Conservation (phyloP, 92 coral and sea anemone genomes). For the Pocillopora grandis region DNA sequence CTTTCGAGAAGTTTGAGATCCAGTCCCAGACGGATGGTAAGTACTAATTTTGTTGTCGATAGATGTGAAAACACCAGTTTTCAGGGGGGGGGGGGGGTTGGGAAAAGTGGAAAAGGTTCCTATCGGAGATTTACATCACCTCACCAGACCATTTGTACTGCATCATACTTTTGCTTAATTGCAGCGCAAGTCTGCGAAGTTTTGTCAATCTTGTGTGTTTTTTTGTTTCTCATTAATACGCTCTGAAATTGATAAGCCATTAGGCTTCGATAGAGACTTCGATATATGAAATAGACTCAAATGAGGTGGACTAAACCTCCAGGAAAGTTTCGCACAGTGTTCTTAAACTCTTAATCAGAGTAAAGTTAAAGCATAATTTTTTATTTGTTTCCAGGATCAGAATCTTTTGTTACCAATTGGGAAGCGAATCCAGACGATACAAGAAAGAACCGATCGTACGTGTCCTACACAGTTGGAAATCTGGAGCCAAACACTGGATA, state of each 20-base stretch:
- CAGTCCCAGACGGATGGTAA: constrained; percentile 77
- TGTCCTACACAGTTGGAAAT: constrained; percentile 77
- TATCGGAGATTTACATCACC: background rate
- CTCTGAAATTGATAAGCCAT: background rate
- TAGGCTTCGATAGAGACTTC: background rate
- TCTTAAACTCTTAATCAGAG: too few relatives aligned
- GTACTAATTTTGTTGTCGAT: background rate
- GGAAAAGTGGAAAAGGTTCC: too few relatives aligned
- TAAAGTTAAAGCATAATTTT: background rate
- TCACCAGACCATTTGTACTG: background rate
- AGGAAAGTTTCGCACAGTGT: too few relatives aligned
- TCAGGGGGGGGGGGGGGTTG: background rate
- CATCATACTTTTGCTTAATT: too few relatives aligned
- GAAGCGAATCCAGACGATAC: constrained; percentile 66
- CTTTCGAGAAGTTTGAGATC: constrained; percentile 84
- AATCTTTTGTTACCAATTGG: constrained; percentile 61
- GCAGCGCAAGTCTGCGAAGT: too few relatives aligned
- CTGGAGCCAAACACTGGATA: constrained; percentile 77
- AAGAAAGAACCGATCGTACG: constrained; percentile 63
- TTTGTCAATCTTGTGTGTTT: too few relatives aligned
- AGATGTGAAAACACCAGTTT: background rate
- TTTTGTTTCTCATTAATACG: too few relatives aligned
- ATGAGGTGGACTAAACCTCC: too few relatives aligned
- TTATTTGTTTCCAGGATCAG: constrained; percentile 20
- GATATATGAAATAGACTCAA: background rate